A percentile compares a stretch with the other conserved stretches of the same genome.
Conservation (phyloP, 2,888 invertebrate genomes). For the Philereme vetulata region DNA sequence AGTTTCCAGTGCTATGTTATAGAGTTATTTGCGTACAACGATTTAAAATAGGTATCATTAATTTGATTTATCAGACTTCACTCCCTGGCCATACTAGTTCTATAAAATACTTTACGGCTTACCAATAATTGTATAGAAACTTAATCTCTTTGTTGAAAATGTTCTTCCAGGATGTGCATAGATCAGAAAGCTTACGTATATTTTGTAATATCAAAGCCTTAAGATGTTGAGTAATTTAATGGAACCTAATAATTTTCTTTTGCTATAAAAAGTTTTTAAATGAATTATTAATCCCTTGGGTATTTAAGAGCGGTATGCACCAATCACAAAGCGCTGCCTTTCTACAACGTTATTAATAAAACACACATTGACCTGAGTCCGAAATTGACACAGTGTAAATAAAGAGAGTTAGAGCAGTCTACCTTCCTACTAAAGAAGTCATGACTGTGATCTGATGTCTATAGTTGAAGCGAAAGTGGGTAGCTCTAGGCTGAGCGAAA, state of each 20-base stretch:
- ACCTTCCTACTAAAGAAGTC: too few species aligned
- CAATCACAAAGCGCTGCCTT: constrained; percentile 39
- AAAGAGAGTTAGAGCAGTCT: background rate
- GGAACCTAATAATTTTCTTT: constrained; percentile 31
- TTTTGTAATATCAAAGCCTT: background rate
- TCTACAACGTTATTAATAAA: constrained; percentile 59
- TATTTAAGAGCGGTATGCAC: constrained; percentile 44
- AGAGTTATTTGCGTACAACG: background rate
- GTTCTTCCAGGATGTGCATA: constrained; percentile 1
- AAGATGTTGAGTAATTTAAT: constrained; percentile 38
- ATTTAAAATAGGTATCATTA: background rate
- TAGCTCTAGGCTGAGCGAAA: too few species aligned
- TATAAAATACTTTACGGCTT: background rate
- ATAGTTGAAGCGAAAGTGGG: too few species aligned
- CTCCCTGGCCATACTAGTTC: background rate
- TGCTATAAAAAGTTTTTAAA: constrained; percentile 36
- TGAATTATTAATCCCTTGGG: constrained; percentile 38
- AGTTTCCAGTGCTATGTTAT: too few species aligned
- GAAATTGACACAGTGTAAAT: constrained; percentile 31
- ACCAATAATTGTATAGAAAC: background rate
- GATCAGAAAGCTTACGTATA: constrained; percentile 1
- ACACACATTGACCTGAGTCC: constrained; percentile 53
- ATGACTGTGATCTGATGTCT: too few species aligned
- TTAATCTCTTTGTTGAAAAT: constrained; percentile 2
- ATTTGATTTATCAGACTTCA: background rate